Base-by-base conservation (phyloP, 2,797 vertebrate species). In the Neosilurus mollespiculum region DNA sequence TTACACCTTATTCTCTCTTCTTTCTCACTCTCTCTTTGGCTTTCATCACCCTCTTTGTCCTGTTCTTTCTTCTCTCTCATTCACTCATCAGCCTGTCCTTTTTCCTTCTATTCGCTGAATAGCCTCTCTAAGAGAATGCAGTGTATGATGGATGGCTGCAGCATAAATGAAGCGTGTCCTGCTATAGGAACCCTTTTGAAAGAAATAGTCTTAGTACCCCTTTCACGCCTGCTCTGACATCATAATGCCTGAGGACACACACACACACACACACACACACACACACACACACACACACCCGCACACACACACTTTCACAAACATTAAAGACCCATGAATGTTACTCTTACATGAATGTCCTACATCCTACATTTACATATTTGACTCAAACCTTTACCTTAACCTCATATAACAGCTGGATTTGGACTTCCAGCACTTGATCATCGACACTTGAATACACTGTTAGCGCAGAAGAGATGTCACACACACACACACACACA, bases 71-170 rank as follows among this genome's bases (percentile, higher is more conserved):
- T 26, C 22, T 51, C 9, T 61, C 22, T 49, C 18, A 4, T 15
- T 22, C 54, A 37, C 30, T 77, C 56, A 22, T 53, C 26, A 59
- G 9, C 54, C 62, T 4, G 4, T 69, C 37, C 51, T 5, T 62
- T 58, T 54, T 54, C 3, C 65, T 26, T 9, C 51, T 10, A 15
- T 20, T 62, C 51, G 77, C 54, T 73, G 82, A 90, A 89, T 85
- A 87, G 75, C 61, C 83, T 81, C 89, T 83, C 88, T 89, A 85
- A 88, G 86, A 78, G 20, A 70, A 56, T 83, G 81, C 87, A 77
- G 81, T 66, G 62, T 24, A 87, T 89, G 91, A 92, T 90, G 89
- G 90, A 92, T 92, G 91, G 87, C 90, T 89, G 88, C 87, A 89
- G 88, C 89, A 87, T 88, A 91, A 91, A 91, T 86, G 88, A 87